Percentiles rank a stretch among this genome's conserved stretches.
phyloP scores from a whole-genome alignment of 1,140 invertebrate species.

The Panagrolaimus sp. region DNA sequence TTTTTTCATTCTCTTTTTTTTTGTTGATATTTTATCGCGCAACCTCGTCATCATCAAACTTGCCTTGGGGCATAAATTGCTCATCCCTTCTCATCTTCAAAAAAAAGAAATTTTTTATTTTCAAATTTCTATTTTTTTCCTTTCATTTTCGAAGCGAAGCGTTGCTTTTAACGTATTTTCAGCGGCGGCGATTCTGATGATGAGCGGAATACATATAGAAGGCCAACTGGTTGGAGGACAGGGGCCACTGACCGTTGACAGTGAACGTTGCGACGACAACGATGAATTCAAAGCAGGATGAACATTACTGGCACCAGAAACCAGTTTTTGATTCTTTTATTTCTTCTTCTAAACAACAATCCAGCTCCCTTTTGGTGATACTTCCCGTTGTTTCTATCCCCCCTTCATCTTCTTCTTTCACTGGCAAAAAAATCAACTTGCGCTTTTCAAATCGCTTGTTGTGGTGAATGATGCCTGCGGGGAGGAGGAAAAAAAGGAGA shows the following conservation, averaged over 20 bases:
- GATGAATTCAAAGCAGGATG: not conserved
- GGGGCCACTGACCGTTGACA: conserved; percentile 13
- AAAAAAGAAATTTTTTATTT: not conserved
- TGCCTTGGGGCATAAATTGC: too few species aligned
- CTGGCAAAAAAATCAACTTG: too few species aligned
- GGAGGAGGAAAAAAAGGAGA: too few species aligned
- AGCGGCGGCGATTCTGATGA: conserved; percentile 7
- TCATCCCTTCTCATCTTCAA: not conserved
- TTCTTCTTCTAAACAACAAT: not conserved
- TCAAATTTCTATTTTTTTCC: not conserved
- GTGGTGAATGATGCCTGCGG: too few species aligned
- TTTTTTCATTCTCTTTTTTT: too few species aligned
- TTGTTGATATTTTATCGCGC: too few species aligned
- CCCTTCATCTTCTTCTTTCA: too few species aligned
- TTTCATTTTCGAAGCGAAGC: not conserved
- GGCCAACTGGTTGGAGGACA: conserved; percentile 6
- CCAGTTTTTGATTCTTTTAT: not conserved
- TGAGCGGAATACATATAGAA: conserved; percentile 6
- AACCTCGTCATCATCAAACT: too few species aligned
- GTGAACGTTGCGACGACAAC: conserved; percentile 1
- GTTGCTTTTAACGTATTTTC: not conserved
- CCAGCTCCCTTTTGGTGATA: too few species aligned
- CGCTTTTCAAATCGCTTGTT: too few species aligned
- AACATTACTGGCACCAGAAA: conserved; percentile 7
- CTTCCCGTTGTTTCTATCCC: too few species aligned